Evolutionary conservation across 2,797 vertebrate genomes (phyloP), one percentile per base, ranked within the genome.

Genomic region (Artibeus jamaicensis): DNA sequence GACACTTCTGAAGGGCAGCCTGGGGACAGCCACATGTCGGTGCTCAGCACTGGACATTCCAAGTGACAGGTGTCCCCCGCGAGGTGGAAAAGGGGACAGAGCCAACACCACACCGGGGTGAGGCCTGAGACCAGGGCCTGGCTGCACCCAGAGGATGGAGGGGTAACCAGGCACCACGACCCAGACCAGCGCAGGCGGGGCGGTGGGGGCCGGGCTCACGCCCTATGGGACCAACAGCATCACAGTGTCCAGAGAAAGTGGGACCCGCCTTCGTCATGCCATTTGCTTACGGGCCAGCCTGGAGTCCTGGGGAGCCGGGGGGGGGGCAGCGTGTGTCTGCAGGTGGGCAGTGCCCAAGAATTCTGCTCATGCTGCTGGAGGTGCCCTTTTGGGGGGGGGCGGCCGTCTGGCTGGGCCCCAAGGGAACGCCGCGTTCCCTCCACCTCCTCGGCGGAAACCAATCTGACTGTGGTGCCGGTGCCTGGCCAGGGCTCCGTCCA

Each of bases 21-120:
- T 5, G 78, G 39, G 48, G 32, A 19, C 0, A 3, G 46, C 42
- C 26, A 0, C 26, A 4, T 0, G 0, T 3, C 0, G 0, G 8
- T 5, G 10, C n/a, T 57, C 67, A 62, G 68, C 11, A 1, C 21
- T 2, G 11, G 55, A 29, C 18, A 22, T 3, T 9, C 57, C 0
- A 19, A 71, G 59, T 7, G 21, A 5, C 18, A 4, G 12, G 14
- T n/a, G 50, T 79, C 59, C 37, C 65, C 59, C 8, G 11, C 0
- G 5, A 67, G 2, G 12, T 10, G 18, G 46, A 19, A 12, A 83
- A n/a, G 55, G 67, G 50, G 84, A 19, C 37, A 67, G 16, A 44
- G 15, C 22, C 9, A 32, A 55, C 2, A 2, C 53, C 50, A 29
- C 10, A 22, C 67, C 21, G 0, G 1, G 16, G 32, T 71, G 77